Evolutionary conservation across 2,888 invertebrate species (phyloP).

Genomic region (Agrotis clavis): DNA sequence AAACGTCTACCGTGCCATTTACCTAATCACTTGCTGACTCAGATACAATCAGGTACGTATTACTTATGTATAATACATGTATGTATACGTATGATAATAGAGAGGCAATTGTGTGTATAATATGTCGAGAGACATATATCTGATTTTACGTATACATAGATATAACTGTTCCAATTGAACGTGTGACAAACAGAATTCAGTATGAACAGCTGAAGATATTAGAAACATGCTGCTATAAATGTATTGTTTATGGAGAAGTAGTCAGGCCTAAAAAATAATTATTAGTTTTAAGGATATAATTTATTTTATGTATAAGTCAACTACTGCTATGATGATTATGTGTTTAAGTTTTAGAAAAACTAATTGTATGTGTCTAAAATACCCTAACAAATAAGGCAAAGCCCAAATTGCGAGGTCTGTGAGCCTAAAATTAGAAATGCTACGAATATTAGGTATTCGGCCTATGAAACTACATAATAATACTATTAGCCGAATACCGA

Average conservation of each 20-base stretch:
- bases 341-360: too few relatives aligned
- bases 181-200: neutral
- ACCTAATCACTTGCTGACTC: constrained; percentile 50
- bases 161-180: constrained; percentile 1
- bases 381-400: too few relatives aligned
- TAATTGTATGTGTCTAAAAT: too few relatives aligned
- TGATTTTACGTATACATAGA: neutral
- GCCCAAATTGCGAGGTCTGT: too few relatives aligned
- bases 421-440: too few relatives aligned
- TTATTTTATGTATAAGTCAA: too few relatives aligned
- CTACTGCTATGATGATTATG: too few relatives aligned
- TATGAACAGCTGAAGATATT: constrained; percentile 1
- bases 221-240: neutral
- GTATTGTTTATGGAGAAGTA: neutral
- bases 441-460: too few relatives aligned
- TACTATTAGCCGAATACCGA: too few relatives aligned
- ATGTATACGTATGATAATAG: constrained; percentile 1
- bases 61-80: neutral
- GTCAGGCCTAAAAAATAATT: too few relatives aligned
- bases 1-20: constrained; percentile 53
- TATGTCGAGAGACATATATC: neutral
- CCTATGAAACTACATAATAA: too few relatives aligned
- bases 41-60: constrained; percentile 28
- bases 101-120: neutral
- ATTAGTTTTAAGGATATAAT: too few relatives aligned